Conservation (phyloP, 2,797 vertebrate genomes). For the Pipistrellus pipistrellus region DNA sequence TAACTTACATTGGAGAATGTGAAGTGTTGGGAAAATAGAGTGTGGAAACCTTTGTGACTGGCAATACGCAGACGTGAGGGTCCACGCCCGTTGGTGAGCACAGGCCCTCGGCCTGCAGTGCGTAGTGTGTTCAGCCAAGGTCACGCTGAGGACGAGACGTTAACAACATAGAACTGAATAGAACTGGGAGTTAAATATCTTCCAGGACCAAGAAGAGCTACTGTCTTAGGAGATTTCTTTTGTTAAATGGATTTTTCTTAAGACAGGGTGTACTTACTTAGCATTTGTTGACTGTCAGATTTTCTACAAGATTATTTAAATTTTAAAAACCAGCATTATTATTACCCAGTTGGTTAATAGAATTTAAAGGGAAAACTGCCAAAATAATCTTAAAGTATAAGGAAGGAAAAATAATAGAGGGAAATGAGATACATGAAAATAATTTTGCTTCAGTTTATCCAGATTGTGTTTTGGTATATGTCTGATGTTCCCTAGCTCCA, state of each 20-base stretch:
- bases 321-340: neutral
- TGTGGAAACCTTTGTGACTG: neutral
- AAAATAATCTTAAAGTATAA: neutral
- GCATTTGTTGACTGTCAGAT: slow-evolving; percentile 20
- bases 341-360: neutral
- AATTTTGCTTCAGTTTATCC: neutral
- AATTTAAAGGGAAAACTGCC: neutral
- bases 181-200: neutral
- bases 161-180: neutral
- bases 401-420: slow-evolving; percentile 8
- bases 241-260: slow-evolving; percentile 26
- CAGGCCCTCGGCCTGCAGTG: neutral
- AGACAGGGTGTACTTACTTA: neutral
- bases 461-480: neutral
- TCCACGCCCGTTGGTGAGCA: neutral
- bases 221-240: slow-evolving; percentile 37
- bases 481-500: neutral
- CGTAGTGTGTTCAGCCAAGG: neutral
- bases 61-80: neutral
- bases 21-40: neutral
- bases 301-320: slow-evolving; percentile 32
- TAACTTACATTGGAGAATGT: slow-evolving; percentile 26
- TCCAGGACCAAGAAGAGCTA: neutral
- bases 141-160: neutral
- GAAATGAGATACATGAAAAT: neutral